Evolutionary conservation across 2,888 invertebrate genomes (phyloP).

Genomic region (Chalcosyrphus nemorum): DNA sequence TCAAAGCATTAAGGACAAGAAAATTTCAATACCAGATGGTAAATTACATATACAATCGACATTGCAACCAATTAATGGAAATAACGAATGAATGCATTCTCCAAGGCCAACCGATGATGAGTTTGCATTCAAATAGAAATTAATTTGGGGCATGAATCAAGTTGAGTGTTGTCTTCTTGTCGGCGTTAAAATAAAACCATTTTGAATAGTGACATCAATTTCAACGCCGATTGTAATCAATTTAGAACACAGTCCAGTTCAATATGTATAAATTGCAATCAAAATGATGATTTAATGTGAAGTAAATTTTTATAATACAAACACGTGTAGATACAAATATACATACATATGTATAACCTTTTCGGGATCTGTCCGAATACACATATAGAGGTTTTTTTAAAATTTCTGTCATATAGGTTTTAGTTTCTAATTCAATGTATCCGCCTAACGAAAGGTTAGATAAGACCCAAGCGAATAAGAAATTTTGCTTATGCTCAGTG

Average conservation of each 20-base stretch:
- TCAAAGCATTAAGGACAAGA: not conserved
- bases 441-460: no score
- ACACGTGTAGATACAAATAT: not conserved
- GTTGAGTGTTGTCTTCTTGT: constrained; percentile 2
- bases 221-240: constrained; percentile 36
- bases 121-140: constrained; percentile 29
- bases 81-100: constrained; percentile 25
- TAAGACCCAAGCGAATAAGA: no score
- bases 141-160: constrained; percentile 29
- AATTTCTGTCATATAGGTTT: no score
- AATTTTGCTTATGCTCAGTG: no score
- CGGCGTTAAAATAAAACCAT: not conserved
- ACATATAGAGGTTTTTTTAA: no score
- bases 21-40: constrained; percentile 20
- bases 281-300: not conserved
- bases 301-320: not conserved
- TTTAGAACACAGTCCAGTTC: not conserved
- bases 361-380: no score
- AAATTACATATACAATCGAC: constrained; percentile 15
- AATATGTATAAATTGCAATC: not conserved
- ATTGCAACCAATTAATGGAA: constrained; percentile 52
- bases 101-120: constrained; percentile 35
- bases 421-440: no score
- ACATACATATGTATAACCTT: no score
- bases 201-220: constrained; percentile 23